Evolutionary conservation across 2,113 vertebrate genomes (phyloP), one percentile per base, ranked within the genome.

Genomic region (Leptosomus discolor): DNA sequence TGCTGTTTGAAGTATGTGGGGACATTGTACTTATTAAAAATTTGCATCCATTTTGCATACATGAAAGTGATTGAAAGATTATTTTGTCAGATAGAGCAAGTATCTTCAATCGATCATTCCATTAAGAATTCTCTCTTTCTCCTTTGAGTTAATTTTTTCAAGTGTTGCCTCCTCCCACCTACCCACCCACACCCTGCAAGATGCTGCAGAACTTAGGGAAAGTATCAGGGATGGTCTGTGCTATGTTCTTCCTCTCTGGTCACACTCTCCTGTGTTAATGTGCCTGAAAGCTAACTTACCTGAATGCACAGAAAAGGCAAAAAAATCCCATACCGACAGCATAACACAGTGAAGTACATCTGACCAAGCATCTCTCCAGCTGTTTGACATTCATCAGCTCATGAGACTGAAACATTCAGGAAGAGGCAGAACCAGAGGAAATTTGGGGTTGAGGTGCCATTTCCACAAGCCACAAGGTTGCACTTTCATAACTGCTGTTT

Each of bases 251-350:
- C 8, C 69, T 53, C 69, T 41, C 36, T 39, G 30, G 6, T 54
- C 53, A 34, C 1, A 0, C 22, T 65, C 26, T 37, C 53, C n/a
- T 24, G 30, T 3, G 3, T 74, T 79, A 24, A 16, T 0, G 2
- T 50, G n/a, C 39, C 58, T 48, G 68, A 79, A 50, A 79, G 22
- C 13, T 19, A 48, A 60, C 23, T 37, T n/a, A 45, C 12, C 18
- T 46, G 36, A 87, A 36, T 4, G 27, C 56, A 41, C 11, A 50
- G 24, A 45, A 21, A 65, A 75, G 56, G 32, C 30, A 56, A 65
- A 80, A 53, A 13, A 27, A 12, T 1, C 27, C 39, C 39, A 4
- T n/a, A 15, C 8, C 34, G 64, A 64, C 48, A 65, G 6, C 6
- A 39, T 3, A 45, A 30, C 41, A 48, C 51, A 30, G 30, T 18